phyloP scores from a whole-genome alignment of 2,113 vertebrate species.

The Thomomys bottae region DNA sequence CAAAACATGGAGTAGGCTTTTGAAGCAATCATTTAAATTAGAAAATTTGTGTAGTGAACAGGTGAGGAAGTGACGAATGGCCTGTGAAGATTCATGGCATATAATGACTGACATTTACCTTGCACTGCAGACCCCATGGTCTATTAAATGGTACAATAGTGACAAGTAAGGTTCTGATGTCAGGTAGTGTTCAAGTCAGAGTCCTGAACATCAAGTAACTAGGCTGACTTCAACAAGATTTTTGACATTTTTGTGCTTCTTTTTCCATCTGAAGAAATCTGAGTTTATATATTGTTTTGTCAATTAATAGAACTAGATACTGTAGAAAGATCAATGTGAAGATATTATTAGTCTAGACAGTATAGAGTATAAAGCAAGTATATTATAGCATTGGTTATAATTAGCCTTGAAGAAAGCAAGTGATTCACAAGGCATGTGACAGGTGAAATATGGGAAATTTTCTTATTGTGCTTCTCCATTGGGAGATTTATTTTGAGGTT shows the following conservation, averaged over 20 bases:
- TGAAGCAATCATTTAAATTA: background rate
- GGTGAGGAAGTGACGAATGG: background rate
- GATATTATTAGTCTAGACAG: background rate
- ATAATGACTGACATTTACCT: background rate
- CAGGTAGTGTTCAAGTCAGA: background rate
- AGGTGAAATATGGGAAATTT: background rate
- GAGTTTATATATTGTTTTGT: background rate
- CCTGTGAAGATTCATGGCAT: background rate
- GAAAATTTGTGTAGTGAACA: background rate
- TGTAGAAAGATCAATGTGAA: background rate
- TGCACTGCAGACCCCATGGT: rapidly evolving
- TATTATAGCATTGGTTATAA: background rate
- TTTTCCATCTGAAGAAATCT: background rate
- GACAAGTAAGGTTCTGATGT: background rate
- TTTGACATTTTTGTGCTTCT: background rate
- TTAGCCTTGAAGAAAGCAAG: background rate
- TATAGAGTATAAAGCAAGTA: background rate
- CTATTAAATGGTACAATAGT: background rate
- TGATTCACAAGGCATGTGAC: background rate
- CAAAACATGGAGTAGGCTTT: background rate
- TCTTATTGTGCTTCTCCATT: background rate
- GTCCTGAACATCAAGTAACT: background rate
- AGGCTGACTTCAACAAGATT: background rate
- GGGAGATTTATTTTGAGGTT: background rate
- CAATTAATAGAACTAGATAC: background rate